These are phyloP conservation scores for Synergus gifuensis DNA, from an alignment of 2,888 invertebrate genomes.

Conservation along the genomic window DNA sequence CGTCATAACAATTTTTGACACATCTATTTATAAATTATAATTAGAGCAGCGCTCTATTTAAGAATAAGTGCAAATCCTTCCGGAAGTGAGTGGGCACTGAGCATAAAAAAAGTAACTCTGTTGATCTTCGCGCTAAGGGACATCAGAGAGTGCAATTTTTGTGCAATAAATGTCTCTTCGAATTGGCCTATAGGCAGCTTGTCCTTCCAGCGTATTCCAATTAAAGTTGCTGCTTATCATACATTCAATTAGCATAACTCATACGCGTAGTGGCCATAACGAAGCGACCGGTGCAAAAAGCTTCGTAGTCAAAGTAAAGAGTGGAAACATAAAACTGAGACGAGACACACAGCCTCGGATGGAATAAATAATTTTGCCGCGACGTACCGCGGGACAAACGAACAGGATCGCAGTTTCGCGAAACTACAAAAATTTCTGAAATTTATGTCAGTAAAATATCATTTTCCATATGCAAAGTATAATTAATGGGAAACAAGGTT, in stretches of 20 bases:
- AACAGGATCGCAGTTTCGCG: background rate
- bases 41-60: background rate
- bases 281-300: constrained; percentile 39
- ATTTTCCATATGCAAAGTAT: background rate
- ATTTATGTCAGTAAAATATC: background rate
- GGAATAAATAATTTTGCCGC: background rate
- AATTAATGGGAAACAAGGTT: background rate
- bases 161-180: constrained; percentile 27
- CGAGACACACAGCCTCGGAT: background rate
- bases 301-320: constrained; percentile 38
- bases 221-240: constrained; percentile 39
- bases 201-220: constrained; percentile 36
- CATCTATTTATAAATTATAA: background rate
- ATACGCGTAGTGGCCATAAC: constrained; percentile 22
- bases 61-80: background rate
- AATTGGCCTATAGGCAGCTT: constrained; percentile 25
- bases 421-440: background rate
- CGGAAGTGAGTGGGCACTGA: background rate
- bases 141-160: constrained; percentile 24
- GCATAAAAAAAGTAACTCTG: background rate
- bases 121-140: constrained; percentile 5
- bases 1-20: no score
- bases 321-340: constrained; percentile 35
- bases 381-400: background rate
- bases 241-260: constrained; percentile 41